Evolutionary conservation across 2,113 vertebrate genomes (phyloP).

Genomic region (Gambusia affinis): DNA sequence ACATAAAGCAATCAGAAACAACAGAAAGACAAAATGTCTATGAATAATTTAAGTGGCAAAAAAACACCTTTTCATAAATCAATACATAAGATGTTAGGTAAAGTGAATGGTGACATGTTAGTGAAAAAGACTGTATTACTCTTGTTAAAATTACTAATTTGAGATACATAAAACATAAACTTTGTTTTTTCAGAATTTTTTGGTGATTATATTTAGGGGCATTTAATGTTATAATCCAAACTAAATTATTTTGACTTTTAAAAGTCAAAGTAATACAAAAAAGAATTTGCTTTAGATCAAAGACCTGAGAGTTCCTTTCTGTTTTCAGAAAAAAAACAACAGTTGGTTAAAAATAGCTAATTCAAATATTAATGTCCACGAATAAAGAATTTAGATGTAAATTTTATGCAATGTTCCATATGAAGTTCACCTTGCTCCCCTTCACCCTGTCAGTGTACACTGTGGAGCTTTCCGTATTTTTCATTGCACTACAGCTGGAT

Average conservation of each 20-base stretch:
- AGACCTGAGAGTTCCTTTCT: not conserved
- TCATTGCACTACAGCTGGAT: constrained; percentile 1
- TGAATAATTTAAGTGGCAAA: not conserved
- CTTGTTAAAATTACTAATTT: no score
- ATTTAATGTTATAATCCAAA: no score
- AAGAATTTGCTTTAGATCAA: not conserved
- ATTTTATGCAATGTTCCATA: not conserved
- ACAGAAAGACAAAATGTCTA: not conserved
- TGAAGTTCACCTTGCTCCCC: not conserved
- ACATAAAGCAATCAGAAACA: not conserved
- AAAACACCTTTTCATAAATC: not conserved
- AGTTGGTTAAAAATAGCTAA: not conserved
- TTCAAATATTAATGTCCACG: not conserved
- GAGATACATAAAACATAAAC: no score
- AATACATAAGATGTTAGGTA: not conserved
- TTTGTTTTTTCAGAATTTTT: no score
- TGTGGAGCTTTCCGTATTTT: constrained; percentile 10
- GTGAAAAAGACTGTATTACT: no score
- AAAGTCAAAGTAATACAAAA: not conserved
- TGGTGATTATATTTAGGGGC: no score
- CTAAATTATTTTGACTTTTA: no score
- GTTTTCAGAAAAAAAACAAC: not conserved
- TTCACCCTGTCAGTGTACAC: not conserved
- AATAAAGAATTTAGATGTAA: not conserved
- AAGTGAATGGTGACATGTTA: not conserved